phyloP scores from a whole-genome alignment of 2,113 vertebrate species.

The Donacobius atricapilla region DNA sequence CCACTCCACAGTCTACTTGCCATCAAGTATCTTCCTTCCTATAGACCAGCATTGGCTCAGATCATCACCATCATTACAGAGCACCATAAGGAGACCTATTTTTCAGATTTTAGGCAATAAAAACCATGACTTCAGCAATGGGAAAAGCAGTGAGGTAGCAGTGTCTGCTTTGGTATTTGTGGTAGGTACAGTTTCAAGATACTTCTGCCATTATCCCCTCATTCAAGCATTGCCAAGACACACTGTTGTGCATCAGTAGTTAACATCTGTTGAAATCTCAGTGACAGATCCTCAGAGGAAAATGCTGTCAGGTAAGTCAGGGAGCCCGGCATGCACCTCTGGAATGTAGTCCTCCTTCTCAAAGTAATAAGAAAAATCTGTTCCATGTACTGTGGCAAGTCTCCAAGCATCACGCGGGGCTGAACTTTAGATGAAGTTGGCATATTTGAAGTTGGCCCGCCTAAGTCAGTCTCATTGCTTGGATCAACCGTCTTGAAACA shows the following conservation, averaged over 20 bases:
- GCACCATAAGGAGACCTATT: not conserved
- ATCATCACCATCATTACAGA: not conserved
- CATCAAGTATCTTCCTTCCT: not conserved
- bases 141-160: not conserved
- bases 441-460: not conserved
- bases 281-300: not conserved
- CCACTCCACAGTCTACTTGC: not conserved
- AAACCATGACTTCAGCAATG: not conserved
- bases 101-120: not conserved
- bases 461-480: constrained; percentile 31
- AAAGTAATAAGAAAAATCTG: not conserved
- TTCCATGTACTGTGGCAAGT: not conserved
- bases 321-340: not conserved
- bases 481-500: constrained; percentile 2
- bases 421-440: constrained; percentile 35
- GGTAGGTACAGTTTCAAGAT: not conserved
- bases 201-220: not conserved
- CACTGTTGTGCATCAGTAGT: not conserved
- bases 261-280: not conserved
- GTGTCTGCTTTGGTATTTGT: not conserved
- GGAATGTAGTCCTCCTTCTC: not conserved
- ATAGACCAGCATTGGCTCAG: not conserved
- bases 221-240: not conserved
- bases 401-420: not conserved
- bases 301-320: not conserved